These are phyloP conservation scores for Bos javanicus DNA, from an alignment of 2,113 vertebrate species.

Conservation along the genomic window DNA sequence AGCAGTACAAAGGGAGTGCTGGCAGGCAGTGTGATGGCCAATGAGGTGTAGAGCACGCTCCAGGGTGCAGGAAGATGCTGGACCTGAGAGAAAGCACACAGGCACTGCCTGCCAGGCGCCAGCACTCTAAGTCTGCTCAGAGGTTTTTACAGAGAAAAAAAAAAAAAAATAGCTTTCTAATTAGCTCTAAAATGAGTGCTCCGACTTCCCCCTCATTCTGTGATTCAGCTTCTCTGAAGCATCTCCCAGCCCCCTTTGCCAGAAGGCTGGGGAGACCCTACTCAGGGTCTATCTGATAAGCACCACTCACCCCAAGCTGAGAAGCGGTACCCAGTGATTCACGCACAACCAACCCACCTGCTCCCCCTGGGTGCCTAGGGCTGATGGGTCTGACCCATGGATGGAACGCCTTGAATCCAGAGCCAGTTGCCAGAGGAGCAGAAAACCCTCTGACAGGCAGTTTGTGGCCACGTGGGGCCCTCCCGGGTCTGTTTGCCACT, in stretches of 20 bases:
- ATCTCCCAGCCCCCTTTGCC: background rate
- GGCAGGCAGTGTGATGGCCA: background rate
- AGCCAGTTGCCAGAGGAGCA: background rate
- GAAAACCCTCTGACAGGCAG: background rate
- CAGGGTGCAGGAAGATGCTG: background rate
- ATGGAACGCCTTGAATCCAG: background rate
- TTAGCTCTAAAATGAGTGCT: background rate
- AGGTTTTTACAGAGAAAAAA: background rate
- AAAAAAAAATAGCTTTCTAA: background rate
- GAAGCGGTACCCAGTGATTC: background rate
- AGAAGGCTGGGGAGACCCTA: background rate
- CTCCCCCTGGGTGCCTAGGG: background rate
- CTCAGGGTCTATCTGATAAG: background rate
- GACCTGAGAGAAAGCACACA: background rate
- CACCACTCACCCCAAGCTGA: background rate
- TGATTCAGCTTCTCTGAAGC: background rate
- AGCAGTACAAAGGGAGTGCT: background rate
- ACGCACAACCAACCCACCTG: background rate
- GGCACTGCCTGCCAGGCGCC: background rate
- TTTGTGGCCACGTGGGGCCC: rapidly evolving
- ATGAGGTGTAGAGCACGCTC: rapidly evolving
- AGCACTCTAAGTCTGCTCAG: background rate
- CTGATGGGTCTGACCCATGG: background rate
- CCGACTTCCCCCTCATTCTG: background rate
- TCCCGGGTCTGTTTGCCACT: background rate